Evolutionary conservation across 1,140 invertebrate species (phyloP), one percentile per base, ranked within the genome.

Genomic region (Aradophagus sp.): DNA sequence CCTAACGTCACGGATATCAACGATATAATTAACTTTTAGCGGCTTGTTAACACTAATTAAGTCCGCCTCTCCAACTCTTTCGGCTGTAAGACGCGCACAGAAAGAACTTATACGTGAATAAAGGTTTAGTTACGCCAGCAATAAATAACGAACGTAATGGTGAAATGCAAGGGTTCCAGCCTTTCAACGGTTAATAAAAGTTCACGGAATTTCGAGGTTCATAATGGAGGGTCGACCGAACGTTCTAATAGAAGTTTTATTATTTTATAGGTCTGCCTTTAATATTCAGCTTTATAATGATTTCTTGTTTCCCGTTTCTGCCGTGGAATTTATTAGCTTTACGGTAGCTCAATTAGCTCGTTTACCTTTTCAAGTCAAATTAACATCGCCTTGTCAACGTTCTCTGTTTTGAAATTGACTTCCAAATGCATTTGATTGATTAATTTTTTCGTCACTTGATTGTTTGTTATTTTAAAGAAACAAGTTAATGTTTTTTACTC

Each of bases 161-260:
- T 38, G 19, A 17, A 31, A 14, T 45, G 4, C 29, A 42, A 45
- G 16, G 42, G 42, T 45, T 38, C n/a, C 17, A 1, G 17, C 16
- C n/a, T 38, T 38, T 38, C 16, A 38, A 38, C 15, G 8, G 10
- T 38, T 38, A 12, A n/a, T 12, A 20, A 38, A 35, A 19, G 19
- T 67, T 41, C 17, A 39, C 8, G 17, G 39, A 39, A 50, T 62
- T 35, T 26, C 20, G 20, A 23, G 4, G 4, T 23, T 23, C 20
- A 23, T 31, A 39, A 38, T 16, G 19, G 48, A 26, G 11, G 36
- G 66, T 2, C 42, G 41, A 39, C 20, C 39, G 20, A 23, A 23
- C 4, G 44, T 68, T 66, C 73, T 80, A 80, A 80, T 81, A 76
- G 77, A 68, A 17, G 77, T 77, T 82, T 82, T 82, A 82, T 82